These are phyloP conservation scores for Clarias gariepinus DNA, from an alignment of 2,113 vertebrate species.

Conservation along the genomic window DNA sequence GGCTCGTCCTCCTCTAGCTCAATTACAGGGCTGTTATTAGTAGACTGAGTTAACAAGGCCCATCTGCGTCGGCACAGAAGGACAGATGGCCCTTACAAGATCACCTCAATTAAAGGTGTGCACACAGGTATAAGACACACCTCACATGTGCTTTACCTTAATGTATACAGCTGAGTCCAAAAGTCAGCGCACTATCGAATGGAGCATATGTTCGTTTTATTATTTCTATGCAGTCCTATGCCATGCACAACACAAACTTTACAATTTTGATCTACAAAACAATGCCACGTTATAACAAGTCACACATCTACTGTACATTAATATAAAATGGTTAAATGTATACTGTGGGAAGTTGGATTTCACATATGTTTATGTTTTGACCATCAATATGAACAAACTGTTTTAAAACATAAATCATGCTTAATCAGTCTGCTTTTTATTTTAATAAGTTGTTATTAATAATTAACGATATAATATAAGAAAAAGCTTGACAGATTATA, in stretches of 20 bases:
- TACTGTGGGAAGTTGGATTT: neutral
- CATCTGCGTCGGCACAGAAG: slow-evolving; percentile 50
- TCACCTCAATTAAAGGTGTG: slow-evolving; percentile 49
- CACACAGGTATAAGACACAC: slow-evolving; percentile 44
- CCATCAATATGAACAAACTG: neutral
- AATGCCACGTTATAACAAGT: neutral
- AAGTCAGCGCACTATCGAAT: neutral
- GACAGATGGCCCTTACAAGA: slow-evolving; percentile 52
- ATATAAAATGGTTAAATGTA: neutral
- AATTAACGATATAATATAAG: neutral
- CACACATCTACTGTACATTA: neutral
- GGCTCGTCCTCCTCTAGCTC: slow-evolving; percentile 37
- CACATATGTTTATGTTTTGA: too few relatives aligned
- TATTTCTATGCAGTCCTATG: neutral
- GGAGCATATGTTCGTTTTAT: neutral
- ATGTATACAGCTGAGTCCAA: neutral
- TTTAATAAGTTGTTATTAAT: neutral
- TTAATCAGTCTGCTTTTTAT: neutral
- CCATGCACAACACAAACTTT: neutral
- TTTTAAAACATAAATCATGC: neutral
- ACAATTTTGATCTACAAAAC: neutral
- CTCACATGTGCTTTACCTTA: slow-evolving; percentile 36
- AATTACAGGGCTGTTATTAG: slow-evolving; percentile 54
- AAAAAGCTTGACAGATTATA: neutral
- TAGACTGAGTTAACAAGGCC: slow-evolving; percentile 50